Conservation (phyloP, 2,888 invertebrate species). For the Parascotia fuliginaria region DNA sequence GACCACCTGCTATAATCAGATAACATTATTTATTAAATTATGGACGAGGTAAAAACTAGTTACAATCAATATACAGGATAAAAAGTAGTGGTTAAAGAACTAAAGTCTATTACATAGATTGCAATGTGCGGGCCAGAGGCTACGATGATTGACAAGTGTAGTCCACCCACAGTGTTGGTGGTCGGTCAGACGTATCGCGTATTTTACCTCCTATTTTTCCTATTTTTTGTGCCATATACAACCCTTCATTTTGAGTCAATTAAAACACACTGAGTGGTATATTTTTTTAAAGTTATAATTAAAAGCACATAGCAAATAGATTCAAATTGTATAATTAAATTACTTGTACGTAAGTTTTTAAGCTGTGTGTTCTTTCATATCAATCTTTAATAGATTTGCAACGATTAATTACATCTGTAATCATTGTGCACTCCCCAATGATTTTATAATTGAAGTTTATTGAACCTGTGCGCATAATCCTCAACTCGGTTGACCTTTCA, state of each 20-base stretch:
- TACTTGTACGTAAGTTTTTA: too few species aligned
- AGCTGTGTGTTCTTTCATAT: too few species aligned
- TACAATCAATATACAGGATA: constrained; percentile 11
- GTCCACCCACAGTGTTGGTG: constrained; percentile 70
- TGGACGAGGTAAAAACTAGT: constrained; percentile 34
- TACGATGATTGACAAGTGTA: constrained; percentile 70
- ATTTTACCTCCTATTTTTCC: constrained; percentile 54
- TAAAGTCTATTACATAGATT: constrained; percentile 55
- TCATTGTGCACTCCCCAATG: constrained; percentile 11
- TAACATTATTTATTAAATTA: constrained; percentile 46
- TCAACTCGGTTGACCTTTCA: constrained; percentile 29
- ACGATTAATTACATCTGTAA: background rate
- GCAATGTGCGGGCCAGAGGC: constrained; percentile 40
- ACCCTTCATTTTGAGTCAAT: constrained; percentile 62
- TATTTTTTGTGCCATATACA: constrained; percentile 48
- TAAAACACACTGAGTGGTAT: constrained; percentile 61
- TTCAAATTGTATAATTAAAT: too few species aligned
- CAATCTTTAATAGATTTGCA: too few species aligned
- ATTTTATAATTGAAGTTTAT: constrained; percentile 20
- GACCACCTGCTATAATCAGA: constrained; percentile 25
- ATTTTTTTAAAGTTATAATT: constrained; percentile 10
- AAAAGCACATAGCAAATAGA: background rate
- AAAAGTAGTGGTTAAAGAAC: constrained; percentile 27
- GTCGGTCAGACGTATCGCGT: constrained; percentile 57
- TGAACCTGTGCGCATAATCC: constrained; percentile 22